Base-by-base conservation (phyloP, 2,888 invertebrate genomes). In the Zootermopsis nevadensis region DNA sequence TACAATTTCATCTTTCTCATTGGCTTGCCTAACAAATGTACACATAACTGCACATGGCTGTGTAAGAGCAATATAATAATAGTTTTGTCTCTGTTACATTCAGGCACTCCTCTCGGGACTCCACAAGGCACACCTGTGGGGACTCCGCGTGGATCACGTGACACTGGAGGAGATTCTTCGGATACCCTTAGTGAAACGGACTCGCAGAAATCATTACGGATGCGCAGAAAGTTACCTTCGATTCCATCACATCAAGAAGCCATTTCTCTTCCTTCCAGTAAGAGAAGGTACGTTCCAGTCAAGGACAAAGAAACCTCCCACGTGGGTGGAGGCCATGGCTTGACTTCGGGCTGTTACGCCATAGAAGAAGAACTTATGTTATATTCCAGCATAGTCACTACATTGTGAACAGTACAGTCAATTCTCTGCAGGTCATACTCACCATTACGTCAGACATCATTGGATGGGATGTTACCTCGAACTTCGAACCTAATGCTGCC, bases 151-250 rank as follows among this genome's bases (percentile, higher is more conserved):
- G 88, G 89, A 55, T 87, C 89, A 19, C 87, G 89, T 53, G 89
- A 89, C 85, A 86, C 87, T 27, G 88, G 88, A 15, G 90, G 88
- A 8, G 90, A 90, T 85, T 90, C 90, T 22, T 90, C 90, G 2
- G 91, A 90, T 85, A 90, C 90, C 12, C 88, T 89, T 87, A 90
- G 89, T 86, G 90, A 91, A 86, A 90, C 90, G 1, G 91, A 90
- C 85, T 90, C 90, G 33, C 89, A 89, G 85, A 90, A 90, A 84
- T 89, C 90, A 6, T 87, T 90, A 33, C 86, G 90, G 81, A 89
- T 89, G 86, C 88, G 91, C n/a, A 88, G 91, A 77, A 90, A 90
- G 86, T 87, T 91, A 72, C 91, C 91, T 12, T 89, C 89, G 82
- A 88, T 91, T 77, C 90, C 91, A 33, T 88, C 90, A 12, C 89